Base-by-base conservation (phyloP, 1,140 invertebrate species). In the Pygmarrhopalites habei region DNA sequence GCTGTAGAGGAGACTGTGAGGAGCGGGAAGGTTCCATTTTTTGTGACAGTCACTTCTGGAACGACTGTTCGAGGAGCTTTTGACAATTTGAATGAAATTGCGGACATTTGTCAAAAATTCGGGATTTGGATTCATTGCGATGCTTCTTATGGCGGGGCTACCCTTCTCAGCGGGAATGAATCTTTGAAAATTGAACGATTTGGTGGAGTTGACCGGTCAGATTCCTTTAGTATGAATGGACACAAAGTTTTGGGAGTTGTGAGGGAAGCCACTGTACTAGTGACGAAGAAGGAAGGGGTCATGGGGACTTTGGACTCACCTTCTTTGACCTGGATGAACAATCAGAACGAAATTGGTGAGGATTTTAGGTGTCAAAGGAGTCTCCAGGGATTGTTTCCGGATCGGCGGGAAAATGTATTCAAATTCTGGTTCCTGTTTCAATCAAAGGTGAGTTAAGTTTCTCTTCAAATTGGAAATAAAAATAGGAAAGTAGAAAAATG, bases 101-200 rank as follows among this genome's bases (percentile, higher is more conserved):
- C 66, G 7, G 32, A 64, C 25, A 10, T 67, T 19, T 58, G 55
- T 25, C 1, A 64, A 21, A 52, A 60, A n/a, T 43, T 35, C 51
- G 23, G 21, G 1, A 1, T 64, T 39, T 67, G 61, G 61, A 41
- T 64, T 51, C 66, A 67, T 44, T 52, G 63, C 5, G 66, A 67
- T 46, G 66, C 35, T 1, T 49, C 51, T n/a, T 67, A 58, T 39
- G 66, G 55, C 10, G 66, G 66, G 1, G 47, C 35, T 1, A 59
- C 35, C n/a, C 12, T 67, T 25, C 32, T 67, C 2, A 64, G 49
- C 1, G 29, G 56, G 17, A 39, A 39, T 39, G 17, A 39, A 10
- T 10, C 35, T 17, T 5, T 1, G 2, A 60, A 59, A 30, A 29
- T 4, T 10, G 12, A 3, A 14, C 26, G 10, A 14, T 23, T 53